phyloP scores from a whole-genome alignment of 2,888 invertebrate genomes.

The Drosophila anomelani region DNA sequence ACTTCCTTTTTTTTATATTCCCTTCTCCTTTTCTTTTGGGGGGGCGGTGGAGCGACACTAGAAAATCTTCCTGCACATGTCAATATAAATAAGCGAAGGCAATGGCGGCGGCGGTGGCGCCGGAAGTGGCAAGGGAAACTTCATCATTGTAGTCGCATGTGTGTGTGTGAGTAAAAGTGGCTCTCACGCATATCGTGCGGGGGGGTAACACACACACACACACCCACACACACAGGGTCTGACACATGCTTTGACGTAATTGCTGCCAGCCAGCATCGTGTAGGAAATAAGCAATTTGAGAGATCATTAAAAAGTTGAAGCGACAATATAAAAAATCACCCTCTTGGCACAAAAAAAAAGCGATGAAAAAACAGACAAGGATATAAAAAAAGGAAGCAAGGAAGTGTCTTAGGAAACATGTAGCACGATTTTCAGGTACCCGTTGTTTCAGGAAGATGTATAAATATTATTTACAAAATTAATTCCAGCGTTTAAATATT shows the following conservation, averaged over 20 bases:
- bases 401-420: background rate
- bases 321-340: conserved; percentile 52
- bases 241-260: conserved; percentile 57
- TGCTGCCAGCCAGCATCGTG: conserved; percentile 68
- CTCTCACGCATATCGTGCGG: conserved; percentile 8
- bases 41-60: conserved; percentile 35
- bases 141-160: conserved; percentile 63
- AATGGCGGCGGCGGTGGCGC: conserved; percentile 8
- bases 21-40: conserved; percentile 22
- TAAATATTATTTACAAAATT: background rate
- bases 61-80: conserved; percentile 71
- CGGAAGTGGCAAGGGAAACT: conserved; percentile 38
- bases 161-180: conserved; percentile 54
- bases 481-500: too few relatives aligned
- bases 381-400: background rate
- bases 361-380: background rate
- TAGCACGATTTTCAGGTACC: background rate
- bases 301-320: conserved; percentile 79
- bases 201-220: conserved; percentile 33
- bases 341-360: conserved; percentile 1
- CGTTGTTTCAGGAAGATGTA: background rate
- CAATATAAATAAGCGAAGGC: conserved; percentile 65
- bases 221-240: conserved; percentile 37
- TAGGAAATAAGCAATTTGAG: conserved; percentile 79
- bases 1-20: conserved; percentile 3